Percentiles rank a stretch among this genome's conserved stretches.
phyloP scores from a whole-genome alignment of 2,888 invertebrate genomes.

The Caenorhabditis sinica region DNA sequence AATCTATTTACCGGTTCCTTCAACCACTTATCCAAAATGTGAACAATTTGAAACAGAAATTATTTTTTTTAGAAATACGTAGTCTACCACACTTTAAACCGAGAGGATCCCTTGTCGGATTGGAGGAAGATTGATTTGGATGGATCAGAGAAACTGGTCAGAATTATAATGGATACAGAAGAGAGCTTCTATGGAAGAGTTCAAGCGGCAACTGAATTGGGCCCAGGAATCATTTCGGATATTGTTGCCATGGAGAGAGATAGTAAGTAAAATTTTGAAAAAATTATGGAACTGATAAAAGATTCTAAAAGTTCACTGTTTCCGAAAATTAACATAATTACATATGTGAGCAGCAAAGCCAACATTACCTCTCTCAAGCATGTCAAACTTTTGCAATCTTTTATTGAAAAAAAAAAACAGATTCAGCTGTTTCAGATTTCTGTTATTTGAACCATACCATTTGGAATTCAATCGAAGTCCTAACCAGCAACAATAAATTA shows the following conservation, averaged over 20 bases:
- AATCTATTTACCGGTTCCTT: too few relatives aligned
- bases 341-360: too few relatives aligned
- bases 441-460: too few relatives aligned
- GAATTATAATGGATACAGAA: slow-evolving; percentile 57
- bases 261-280: slow-evolving; percentile 37
- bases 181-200: slow-evolving; percentile 72
- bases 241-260: slow-evolving; percentile 73
- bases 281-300: not conserved
- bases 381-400: too few relatives aligned
- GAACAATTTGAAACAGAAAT: not conserved
- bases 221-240: slow-evolving; percentile 75
- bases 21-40: not conserved
- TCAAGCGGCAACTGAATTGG: slow-evolving; percentile 71
- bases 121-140: slow-evolving; percentile 74
- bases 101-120: slow-evolving; percentile 71
- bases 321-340: too few relatives aligned
- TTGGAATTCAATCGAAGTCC: too few relatives aligned
- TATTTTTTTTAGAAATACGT: slow-evolving; percentile 70
- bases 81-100: slow-evolving; percentile 71
- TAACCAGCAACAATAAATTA: too few relatives aligned
- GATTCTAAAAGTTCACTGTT: too few relatives aligned
- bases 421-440: too few relatives aligned
- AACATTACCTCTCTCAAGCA: too few relatives aligned
- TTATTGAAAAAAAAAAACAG: too few relatives aligned
- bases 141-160: slow-evolving; percentile 67